Evolutionary conservation across 30 jellyfish, hydroid and myxozoan species (phyloP).

Genomic region (Aurelia sp.): DNA sequence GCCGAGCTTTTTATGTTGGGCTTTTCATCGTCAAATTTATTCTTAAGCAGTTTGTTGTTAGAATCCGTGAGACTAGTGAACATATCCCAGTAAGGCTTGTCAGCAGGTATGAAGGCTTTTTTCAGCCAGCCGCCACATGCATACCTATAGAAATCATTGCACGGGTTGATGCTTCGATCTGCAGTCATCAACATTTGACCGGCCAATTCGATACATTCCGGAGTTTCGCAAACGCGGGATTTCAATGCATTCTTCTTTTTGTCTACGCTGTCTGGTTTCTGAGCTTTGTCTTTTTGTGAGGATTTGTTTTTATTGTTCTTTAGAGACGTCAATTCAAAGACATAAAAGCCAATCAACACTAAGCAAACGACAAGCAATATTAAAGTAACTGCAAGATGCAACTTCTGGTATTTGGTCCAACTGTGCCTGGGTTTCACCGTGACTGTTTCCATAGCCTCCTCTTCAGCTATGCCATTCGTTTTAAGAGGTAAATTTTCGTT

Average conservation of each 20-base stretch:
- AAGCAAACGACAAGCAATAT: slow-evolving; percentile 51
- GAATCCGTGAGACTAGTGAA: slow-evolving; percentile 53
- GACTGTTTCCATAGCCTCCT: slow-evolving; percentile 57
- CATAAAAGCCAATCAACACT: slow-evolving; percentile 40
- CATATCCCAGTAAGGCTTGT: slow-evolving; percentile 50
- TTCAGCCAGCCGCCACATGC: slow-evolving; percentile 89
- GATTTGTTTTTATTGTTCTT: neutral
- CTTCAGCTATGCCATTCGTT: slow-evolving; percentile 54
- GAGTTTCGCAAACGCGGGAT: slow-evolving; percentile 57
- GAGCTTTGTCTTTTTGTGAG: neutral
- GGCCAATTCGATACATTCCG: slow-evolving; percentile 68
- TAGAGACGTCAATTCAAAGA: slow-evolving; percentile 30
- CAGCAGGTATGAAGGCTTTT: slow-evolving; percentile 42
- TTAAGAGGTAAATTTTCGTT: slow-evolving; percentile 47
- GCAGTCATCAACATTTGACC: slow-evolving; percentile 52
- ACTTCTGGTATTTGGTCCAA: slow-evolving; percentile 70
- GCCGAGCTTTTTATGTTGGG: slow-evolving; percentile 52
- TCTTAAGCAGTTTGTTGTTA: slow-evolving; percentile 45
- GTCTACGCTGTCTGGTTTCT: neutral
- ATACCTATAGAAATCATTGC: slow-evolving; percentile 69
- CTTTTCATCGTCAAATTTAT: slow-evolving; percentile 1
- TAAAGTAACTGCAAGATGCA: slow-evolving; percentile 64
- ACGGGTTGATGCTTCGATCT: slow-evolving; percentile 60
- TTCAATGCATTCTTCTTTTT: neutral
- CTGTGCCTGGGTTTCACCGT: slow-evolving; percentile 45